Base-by-base conservation (phyloP, 2,888 invertebrate species). In the Apoda limacodes region DNA sequence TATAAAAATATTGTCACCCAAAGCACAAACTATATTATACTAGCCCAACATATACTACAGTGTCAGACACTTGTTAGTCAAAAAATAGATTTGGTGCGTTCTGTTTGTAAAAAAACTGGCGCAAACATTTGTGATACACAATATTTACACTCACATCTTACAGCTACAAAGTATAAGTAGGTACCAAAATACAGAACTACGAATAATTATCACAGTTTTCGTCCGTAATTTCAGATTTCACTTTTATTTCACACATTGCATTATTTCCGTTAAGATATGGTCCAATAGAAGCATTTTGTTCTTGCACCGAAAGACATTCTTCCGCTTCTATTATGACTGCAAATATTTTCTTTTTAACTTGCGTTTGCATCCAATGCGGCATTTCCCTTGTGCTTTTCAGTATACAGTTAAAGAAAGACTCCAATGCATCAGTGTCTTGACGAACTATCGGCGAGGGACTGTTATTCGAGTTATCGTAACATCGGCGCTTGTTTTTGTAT, bases 271-370 rank as follows among this genome's bases (percentile, higher is more conserved):
- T n/a, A n/a, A n/a, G n/a, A n/a, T n/a, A n/a, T 39, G 40, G 19
- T 44, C 47, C 13, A 22, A 32, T 19, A 14, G 26, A 15, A n/a
- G 30, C 27, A 9, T 37, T 34, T 23, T 48, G 49, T 5, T 42
- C 47, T 38, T 54, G 59, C 5, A 52, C 43, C 2, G 69, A 62
- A 5, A 75, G 43, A 22, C 49, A 50, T 46, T 78, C 75, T 36
- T 78, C 76, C 0, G 76, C 70, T 13, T 75, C 70, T 32, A 76
- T 76, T 10, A 78, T 66, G 3, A 75, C 64, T 1, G 66, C 68
- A 36, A 78, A 78, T 47, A 76, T 72, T 48, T 68, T 78, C 43
- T 75, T 78, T 42, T 78, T 78, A 1, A 78, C 72, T 53, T 72
- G 74, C 2, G 75, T 78, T 50, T 76, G 76, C 70, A 78, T 72